These are phyloP conservation scores for Hydrotaea cyrtoneurina DNA, from an alignment of 2,888 invertebrate genomes.

Conservation along the genomic window DNA sequence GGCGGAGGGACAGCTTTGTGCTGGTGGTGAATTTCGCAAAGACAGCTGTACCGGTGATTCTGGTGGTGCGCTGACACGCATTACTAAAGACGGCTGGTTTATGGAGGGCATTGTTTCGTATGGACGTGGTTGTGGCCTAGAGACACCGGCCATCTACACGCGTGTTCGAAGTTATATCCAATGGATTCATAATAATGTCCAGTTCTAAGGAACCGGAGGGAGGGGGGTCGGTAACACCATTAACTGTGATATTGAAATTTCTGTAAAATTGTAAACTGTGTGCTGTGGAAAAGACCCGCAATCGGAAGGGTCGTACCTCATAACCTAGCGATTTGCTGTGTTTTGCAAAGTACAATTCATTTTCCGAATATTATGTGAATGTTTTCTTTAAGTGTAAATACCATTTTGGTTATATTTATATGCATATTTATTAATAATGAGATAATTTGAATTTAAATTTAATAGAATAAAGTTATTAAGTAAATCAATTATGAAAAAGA, in stretches of 20 bases:
- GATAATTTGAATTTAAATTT: no score
- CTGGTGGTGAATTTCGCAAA: slow-evolving; percentile 84
- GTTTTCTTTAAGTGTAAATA: no score
- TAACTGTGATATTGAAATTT: slow-evolving; percentile 57
- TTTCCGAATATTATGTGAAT: no score
- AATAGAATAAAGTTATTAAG: no score
- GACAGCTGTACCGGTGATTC: slow-evolving; percentile 88
- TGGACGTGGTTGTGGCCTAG: slow-evolving; percentile 83
- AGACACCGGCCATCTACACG: slow-evolving; percentile 67
- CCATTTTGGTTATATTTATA: no score
- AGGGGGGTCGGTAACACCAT: neutral
- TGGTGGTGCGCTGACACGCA: slow-evolving; percentile 86
- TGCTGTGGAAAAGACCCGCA: no score
- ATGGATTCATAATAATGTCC: slow-evolving; percentile 67
- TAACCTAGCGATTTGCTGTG: no score
- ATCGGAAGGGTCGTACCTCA: no score
- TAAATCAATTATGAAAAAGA: no score
- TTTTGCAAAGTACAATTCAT: no score
- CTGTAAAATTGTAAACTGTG: neutral
- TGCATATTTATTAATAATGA: no score
- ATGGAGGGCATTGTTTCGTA: slow-evolving; percentile 85
- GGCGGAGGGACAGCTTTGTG: slow-evolving; percentile 83
- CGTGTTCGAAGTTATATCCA: slow-evolving; percentile 64
- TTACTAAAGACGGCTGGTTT: slow-evolving; percentile 80
- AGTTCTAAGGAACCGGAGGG: slow-evolving; percentile 37